Conservation (phyloP, 1,140 invertebrate genomes). For the Anastatus disparis region DNA sequence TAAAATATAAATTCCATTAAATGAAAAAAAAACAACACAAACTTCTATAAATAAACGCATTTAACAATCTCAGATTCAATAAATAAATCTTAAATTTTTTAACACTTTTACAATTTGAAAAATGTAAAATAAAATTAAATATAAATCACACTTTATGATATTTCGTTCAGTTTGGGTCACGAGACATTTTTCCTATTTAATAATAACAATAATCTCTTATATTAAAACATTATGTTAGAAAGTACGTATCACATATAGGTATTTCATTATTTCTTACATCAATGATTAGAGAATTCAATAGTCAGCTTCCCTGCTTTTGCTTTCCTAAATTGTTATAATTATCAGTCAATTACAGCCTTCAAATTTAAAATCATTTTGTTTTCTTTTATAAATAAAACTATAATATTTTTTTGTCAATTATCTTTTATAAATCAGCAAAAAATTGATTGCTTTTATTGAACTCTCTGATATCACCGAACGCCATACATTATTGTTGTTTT, state of each 20-base stretch:
- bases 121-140: neutral
- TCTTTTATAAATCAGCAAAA: neutral
- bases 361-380: neutral
- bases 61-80: too few relatives aligned
- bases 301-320: neutral
- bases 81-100: too few relatives aligned
- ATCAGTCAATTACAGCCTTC: neutral
- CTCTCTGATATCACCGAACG: constrained; percentile 47
- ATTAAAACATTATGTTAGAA: constrained; percentile 57
- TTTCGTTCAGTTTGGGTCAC: constrained; percentile 46
- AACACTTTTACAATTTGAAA: neutral
- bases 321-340: neutral
- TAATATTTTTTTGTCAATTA: neutral
- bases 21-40: too few relatives aligned
- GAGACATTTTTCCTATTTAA: constrained; percentile 49
- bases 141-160: constrained; percentile 1
- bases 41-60: too few relatives aligned
- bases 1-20: too few relatives aligned
- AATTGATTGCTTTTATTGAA: constrained; percentile 47
- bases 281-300: constrained; percentile 54
- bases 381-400: neutral
- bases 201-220: constrained; percentile 54
- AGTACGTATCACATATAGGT: constrained; percentile 60
- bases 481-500: constrained; percentile 43
- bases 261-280: constrained; percentile 53